Evolutionary conservation across 2,797 vertebrate genomes (phyloP).

Genomic region (Thamnophis elegans): DNA sequence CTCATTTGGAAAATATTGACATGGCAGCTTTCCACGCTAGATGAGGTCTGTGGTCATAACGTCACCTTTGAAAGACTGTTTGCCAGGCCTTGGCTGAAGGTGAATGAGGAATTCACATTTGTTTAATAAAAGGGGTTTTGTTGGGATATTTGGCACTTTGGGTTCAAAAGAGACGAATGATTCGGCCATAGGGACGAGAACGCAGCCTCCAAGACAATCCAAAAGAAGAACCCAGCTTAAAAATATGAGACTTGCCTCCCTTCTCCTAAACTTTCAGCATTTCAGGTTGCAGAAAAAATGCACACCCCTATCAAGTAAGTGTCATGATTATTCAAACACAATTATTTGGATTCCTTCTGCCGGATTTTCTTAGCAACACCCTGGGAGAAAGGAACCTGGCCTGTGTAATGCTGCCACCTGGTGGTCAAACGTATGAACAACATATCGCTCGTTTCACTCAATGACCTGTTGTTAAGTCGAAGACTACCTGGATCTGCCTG

Average conservation of each 20-base stretch:
- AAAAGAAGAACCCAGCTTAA: not conserved
- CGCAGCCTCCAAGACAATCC: conserved; percentile 6
- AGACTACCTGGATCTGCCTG: too few relatives aligned
- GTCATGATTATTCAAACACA: not conserved
- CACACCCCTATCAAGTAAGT: not conserved
- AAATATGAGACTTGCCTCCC: conserved; percentile 30
- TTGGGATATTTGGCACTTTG: conserved; percentile 62
- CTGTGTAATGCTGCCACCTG: conserved; percentile 58
- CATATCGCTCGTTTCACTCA: not conserved
- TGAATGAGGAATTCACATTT: too few relatives aligned
- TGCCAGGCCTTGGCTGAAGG: too few relatives aligned
- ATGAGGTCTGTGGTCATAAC: too few relatives aligned
- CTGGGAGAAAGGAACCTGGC: conserved; percentile 23
- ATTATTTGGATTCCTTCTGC: conserved; percentile 1
- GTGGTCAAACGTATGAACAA: conserved; percentile 1
- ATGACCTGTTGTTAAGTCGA: too few relatives aligned
- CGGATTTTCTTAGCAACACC: not conserved
- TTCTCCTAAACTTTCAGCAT: conserved; percentile 27
- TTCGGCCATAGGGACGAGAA: conserved; percentile 31
- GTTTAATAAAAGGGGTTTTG: too few relatives aligned
- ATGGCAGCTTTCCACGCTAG: too few relatives aligned
- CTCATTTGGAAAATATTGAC: too few relatives aligned
- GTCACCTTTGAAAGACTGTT: too few relatives aligned
- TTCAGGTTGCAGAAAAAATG: conserved; percentile 25
- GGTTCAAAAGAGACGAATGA: conserved; percentile 43